These are phyloP conservation scores for Archips crataeganus DNA, from an alignment of 2,888 invertebrate species.

Conservation along the genomic window DNA sequence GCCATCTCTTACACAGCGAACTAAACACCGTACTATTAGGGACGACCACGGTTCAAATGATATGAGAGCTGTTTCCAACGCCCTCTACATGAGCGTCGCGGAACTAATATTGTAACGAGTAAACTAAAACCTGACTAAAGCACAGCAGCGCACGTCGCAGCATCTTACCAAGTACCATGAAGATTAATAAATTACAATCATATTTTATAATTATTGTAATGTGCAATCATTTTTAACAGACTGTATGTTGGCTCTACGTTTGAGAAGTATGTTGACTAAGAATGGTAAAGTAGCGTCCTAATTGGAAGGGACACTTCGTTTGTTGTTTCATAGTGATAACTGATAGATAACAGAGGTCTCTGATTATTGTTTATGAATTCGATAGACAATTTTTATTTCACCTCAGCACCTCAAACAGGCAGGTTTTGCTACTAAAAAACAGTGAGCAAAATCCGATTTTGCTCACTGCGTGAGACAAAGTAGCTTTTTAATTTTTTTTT, in stretches of 20 bases:
- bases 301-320: not conserved
- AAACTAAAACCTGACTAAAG: not conserved
- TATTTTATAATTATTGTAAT: no score
- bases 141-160: no score
- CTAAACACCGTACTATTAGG: not conserved
- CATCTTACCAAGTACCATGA: no score
- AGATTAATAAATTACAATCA: no score
- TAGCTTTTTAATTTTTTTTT: no score
- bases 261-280: not conserved
- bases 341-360: conserved; percentile 1
- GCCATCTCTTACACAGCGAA: conserved; percentile 16
- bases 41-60: not conserved
- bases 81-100: conserved; percentile 5
- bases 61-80: not conserved
- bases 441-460: no score
- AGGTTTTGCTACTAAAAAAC: no score
- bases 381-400: no score
- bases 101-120: conserved; percentile 5
- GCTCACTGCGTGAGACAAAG: no score
- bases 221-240: no score
- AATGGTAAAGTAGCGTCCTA: not conserved
- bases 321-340: not conserved
- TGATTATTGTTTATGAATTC: not conserved
- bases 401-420: no score
- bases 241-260: no score